Conservation (phyloP, 2,797 vertebrate species). For the Poeciliopsis infans region DNA sequence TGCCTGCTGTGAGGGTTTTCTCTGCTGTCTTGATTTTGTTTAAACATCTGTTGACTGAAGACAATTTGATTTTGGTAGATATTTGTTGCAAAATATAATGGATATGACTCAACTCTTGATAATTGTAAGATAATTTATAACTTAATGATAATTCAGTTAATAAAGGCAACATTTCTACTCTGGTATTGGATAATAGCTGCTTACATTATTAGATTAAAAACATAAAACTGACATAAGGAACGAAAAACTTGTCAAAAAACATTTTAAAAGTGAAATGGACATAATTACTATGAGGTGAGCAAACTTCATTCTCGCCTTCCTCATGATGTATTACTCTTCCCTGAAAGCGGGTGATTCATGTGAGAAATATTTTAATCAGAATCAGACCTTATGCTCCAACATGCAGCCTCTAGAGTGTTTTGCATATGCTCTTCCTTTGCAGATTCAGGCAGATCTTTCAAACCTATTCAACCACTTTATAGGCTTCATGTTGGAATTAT, state of each 20-base stretch:
- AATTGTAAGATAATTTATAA: background rate
- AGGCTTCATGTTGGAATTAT: background rate
- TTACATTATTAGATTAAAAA: background rate
- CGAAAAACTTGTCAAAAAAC: background rate
- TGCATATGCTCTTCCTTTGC: background rate
- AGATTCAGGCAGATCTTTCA: background rate
- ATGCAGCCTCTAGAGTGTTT: background rate
- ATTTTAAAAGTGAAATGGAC: background rate
- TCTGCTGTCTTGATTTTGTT: background rate
- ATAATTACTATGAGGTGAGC: background rate
- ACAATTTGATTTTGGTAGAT: background rate
- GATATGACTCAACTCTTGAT: background rate
- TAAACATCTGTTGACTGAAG: constrained; percentile 5
- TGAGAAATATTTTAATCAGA: constrained; percentile 2
- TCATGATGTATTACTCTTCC: background rate
- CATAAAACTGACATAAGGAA: background rate
- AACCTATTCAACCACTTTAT: background rate
- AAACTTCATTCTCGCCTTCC: background rate
- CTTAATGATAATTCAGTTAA: background rate
- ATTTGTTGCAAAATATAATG: background rate
- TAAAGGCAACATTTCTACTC: background rate
- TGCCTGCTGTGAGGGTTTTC: constrained; percentile 9
- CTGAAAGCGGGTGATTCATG: background rate
- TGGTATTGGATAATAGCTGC: background rate
- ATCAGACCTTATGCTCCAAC: background rate